Evolutionary conservation across 2,888 invertebrate genomes (phyloP).

Genomic region (Arge pagana): DNA sequence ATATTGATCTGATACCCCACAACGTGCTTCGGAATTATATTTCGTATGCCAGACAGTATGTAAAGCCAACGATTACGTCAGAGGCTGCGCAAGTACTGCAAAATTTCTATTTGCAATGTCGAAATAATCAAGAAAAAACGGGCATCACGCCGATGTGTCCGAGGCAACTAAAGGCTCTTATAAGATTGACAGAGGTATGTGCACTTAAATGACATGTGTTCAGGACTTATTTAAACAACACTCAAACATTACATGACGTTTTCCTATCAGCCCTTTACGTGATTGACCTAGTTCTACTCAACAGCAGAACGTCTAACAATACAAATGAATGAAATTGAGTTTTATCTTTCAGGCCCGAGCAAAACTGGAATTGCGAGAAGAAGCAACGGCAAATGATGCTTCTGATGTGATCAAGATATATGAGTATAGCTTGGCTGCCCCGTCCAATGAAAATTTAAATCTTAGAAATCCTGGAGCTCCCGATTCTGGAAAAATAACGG

Average conservation of each 20-base stretch:
- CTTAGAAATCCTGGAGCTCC: constrained; percentile 26
- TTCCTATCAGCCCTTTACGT: not conserved
- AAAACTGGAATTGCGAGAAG: constrained; percentile 80
- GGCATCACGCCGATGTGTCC: constrained; percentile 81
- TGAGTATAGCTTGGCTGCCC: constrained; percentile 65
- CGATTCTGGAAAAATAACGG: constrained; percentile 63
- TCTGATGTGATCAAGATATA: constrained; percentile 84
- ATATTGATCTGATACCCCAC: constrained; percentile 74
- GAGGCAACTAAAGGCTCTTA: constrained; percentile 86
- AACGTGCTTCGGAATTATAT: constrained; percentile 86
- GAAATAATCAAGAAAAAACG: constrained; percentile 68
- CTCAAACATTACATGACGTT: not conserved
- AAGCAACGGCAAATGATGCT: constrained; percentile 80
- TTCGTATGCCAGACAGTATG: constrained; percentile 86
- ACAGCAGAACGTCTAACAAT: not conserved
- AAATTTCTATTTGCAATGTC: constrained; percentile 79
- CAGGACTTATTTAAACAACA: not conserved
- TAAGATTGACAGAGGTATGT: constrained; percentile 76
- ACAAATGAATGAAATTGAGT: constrained; percentile 1
- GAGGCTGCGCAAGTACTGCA: constrained; percentile 75
- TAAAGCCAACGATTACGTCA: constrained; percentile 75
- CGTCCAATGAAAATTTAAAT: constrained; percentile 26
- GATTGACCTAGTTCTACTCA: not conserved
- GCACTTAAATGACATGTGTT: not conserved
- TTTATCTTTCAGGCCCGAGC: constrained; percentile 75